A percentile compares a stretch with the other conserved stretches of the same genome.
Evolutionary conservation across 1,140 invertebrate genomes (phyloP).

Genomic region (Panulirus ornatus): DNA sequence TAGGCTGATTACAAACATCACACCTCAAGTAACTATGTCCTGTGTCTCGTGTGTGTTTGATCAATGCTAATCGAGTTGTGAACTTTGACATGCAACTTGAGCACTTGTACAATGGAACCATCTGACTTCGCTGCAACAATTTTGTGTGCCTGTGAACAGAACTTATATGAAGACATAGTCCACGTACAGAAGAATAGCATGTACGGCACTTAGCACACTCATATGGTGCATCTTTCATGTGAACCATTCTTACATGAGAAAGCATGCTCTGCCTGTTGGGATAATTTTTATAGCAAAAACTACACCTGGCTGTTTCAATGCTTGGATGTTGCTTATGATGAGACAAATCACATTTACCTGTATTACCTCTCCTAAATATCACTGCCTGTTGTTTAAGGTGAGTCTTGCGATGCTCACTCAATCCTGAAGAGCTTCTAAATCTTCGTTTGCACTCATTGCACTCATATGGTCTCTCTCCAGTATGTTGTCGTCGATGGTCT

Average conservation of each 20-base stretch:
- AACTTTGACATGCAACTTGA: conserved; percentile 1
- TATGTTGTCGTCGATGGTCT: background rate
- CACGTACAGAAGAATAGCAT: background rate
- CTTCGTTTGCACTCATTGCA: background rate
- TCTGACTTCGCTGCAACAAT: background rate
- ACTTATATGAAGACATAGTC: background rate
- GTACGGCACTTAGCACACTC: conserved; percentile 1
- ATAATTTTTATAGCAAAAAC: background rate
- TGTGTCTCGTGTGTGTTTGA: background rate
- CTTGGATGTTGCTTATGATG: background rate
- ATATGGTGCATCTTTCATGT: background rate
- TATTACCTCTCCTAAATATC: background rate
- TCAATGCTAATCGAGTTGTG: background rate
- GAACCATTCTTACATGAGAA: background rate
- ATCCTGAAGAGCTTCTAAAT: background rate
- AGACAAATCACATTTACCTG: background rate
- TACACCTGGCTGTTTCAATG: background rate
- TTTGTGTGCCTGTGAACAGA: background rate
- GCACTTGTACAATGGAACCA: conserved; percentile 1
- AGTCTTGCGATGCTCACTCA: conserved; percentile 1
- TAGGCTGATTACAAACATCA: background rate
- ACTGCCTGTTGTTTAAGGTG: background rate
- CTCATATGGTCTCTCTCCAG: background rate
- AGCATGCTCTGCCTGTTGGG: background rate
- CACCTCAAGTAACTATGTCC: background rate